Conservation (phyloP, 2,797 vertebrate species). For the Micropoecilia bifurca region DNA sequence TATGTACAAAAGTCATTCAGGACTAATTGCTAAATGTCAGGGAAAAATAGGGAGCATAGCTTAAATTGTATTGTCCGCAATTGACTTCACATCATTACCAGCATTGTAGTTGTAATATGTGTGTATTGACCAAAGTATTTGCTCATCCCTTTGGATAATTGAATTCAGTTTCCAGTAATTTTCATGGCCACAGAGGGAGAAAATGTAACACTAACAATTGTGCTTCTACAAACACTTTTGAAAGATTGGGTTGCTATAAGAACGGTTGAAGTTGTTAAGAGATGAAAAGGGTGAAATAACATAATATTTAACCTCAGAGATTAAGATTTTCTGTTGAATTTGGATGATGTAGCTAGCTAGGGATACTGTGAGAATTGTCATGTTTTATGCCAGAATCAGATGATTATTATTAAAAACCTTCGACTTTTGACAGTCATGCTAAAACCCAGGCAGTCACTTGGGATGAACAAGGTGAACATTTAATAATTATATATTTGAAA, state of each 20-base stretch:
- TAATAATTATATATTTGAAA: background rate
- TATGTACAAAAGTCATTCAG: background rate
- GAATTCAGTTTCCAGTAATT: background rate
- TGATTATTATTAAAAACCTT: background rate
- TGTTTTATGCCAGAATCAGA: background rate
- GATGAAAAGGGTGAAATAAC: no score
- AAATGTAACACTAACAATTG: background rate
- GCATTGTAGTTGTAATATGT: background rate
- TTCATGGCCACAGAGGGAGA: background rate
- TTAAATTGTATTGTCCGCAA: background rate
- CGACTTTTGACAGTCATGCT: no score
- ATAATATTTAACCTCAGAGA: no score
- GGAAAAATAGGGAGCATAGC: background rate
- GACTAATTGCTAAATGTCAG: background rate
- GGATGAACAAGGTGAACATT: background rate
- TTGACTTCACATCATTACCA: background rate
- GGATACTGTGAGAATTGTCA: background rate
- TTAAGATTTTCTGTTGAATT: no score
- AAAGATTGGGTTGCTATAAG: background rate
- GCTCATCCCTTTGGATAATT: background rate
- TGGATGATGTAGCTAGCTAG: no score
- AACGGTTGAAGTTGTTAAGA: no score
- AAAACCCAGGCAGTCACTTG: background rate
- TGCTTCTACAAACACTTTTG: background rate
- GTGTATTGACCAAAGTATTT: background rate